A percentile compares a stretch with the other conserved stretches of the same genome.
phyloP scores from a whole-genome alignment of 2,113 vertebrate species.

The Dipodomys stephensi region DNA sequence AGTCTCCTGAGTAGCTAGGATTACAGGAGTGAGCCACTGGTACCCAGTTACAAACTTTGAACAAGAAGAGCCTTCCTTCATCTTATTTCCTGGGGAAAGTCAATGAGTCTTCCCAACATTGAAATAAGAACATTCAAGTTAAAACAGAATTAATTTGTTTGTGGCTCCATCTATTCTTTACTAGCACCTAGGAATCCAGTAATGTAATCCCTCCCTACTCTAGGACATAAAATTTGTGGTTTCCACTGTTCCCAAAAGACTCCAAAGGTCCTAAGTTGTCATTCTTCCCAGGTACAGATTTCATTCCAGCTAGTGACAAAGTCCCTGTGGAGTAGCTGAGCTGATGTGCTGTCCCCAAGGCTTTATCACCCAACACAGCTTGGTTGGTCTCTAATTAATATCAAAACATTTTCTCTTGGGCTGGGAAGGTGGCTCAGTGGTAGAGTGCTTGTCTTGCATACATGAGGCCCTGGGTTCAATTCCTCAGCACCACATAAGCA shows the following conservation, averaged over 20 bases:
- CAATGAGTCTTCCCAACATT: background rate
- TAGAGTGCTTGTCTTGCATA: no score
- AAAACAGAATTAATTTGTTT: background rate
- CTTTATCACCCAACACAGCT: background rate
- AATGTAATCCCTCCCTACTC: background rate
- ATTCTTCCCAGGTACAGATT: slow-evolving; percentile 19
- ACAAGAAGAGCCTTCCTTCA: background rate
- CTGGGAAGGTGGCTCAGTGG: no score
- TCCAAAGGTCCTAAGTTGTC: background rate
- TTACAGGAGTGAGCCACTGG: no score
- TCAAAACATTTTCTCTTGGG: background rate
- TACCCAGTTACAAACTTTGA: no score
- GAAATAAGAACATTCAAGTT: background rate
- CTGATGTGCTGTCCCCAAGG: background rate
- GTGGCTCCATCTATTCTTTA: background rate
- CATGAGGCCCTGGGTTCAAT: no score
- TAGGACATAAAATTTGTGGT: background rate
- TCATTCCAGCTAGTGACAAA: background rate
- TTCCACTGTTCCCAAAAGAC: background rate
- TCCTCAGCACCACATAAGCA: no score
- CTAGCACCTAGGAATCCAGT: background rate
- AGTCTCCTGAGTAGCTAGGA: no score
- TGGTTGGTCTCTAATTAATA: background rate
- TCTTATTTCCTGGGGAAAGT: background rate
- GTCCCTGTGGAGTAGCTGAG: background rate